Conservation (phyloP, 2,797 vertebrate genomes). For the Malurus leucopterus region DNA sequence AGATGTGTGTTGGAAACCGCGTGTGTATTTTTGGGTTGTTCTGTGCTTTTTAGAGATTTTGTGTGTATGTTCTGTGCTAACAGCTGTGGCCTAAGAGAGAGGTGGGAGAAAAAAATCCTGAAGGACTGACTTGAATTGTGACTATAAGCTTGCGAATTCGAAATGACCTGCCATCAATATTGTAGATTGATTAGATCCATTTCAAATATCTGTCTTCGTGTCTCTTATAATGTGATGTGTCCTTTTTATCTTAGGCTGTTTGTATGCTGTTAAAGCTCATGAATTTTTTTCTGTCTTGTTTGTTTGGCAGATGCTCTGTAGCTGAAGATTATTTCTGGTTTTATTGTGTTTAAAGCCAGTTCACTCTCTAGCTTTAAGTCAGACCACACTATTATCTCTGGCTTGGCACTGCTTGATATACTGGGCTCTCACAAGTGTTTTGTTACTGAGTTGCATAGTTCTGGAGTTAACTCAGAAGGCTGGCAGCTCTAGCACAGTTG, state of each 20-base stretch:
- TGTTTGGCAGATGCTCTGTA: neutral
- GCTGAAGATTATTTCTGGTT: neutral
- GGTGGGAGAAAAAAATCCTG: neutral
- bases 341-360: neutral
- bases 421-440: conserved; percentile 37
- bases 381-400: neutral
- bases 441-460: conserved; percentile 36
- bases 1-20: neutral
- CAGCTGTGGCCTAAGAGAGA: neutral
- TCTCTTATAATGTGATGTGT: neutral
- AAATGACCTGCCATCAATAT: neutral
- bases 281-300: neutral
- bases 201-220: neutral
- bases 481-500: neutral
- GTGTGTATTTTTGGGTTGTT: neutral
- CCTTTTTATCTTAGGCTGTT: neutral
- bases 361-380: neutral
- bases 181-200: neutral
- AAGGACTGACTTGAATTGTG: neutral
- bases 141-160: neutral
- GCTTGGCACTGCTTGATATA: neutral
- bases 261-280: neutral
- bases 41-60: neutral
- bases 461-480: conserved; percentile 24
- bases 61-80: neutral